Evolutionary conservation across 2,888 invertebrate genomes (phyloP).

Genomic region (Lithophane leautieri): DNA sequence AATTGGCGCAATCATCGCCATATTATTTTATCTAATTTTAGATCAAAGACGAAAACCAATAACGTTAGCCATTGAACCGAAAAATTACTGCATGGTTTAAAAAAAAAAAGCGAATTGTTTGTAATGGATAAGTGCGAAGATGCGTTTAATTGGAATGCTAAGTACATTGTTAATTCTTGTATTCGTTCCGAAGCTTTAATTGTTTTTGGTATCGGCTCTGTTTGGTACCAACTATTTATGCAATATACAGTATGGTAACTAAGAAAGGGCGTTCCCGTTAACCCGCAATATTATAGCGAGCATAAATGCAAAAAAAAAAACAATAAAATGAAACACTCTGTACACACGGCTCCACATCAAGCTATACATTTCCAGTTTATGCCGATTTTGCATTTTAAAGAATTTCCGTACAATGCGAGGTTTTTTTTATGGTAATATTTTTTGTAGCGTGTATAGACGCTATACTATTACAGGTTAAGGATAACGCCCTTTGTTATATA

Average conservation of each 20-base stretch:
- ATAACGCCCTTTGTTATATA: too few relatives aligned
- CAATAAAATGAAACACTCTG: too few relatives aligned
- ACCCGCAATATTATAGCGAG: too few relatives aligned
- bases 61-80: constrained; percentile 53
- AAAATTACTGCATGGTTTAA: constrained; percentile 47
- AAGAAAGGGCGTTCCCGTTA: too few relatives aligned
- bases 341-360: too few relatives aligned
- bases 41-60: constrained; percentile 44
- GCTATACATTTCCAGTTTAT: too few relatives aligned
- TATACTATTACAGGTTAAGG: too few relatives aligned
- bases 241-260: neutral
- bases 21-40: constrained; percentile 43
- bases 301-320: too few relatives aligned
- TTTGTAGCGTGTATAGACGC: too few relatives aligned
- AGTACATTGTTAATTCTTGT: constrained; percentile 29
- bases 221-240: neutral
- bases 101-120: constrained; percentile 34
- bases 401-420: too few relatives aligned
- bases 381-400: too few relatives aligned
- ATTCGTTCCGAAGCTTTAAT: constrained; percentile 25
- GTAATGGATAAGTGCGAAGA: constrained; percentile 15
- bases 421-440: too few relatives aligned
- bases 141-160: constrained; percentile 44
- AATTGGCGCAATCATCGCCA: constrained; percentile 40
- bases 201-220: neutral